Percentiles rank a stretch among this genome's conserved stretches.
Conservation (phyloP, 2,888 invertebrate genomes). For the Calliphora vomitoria region DNA sequence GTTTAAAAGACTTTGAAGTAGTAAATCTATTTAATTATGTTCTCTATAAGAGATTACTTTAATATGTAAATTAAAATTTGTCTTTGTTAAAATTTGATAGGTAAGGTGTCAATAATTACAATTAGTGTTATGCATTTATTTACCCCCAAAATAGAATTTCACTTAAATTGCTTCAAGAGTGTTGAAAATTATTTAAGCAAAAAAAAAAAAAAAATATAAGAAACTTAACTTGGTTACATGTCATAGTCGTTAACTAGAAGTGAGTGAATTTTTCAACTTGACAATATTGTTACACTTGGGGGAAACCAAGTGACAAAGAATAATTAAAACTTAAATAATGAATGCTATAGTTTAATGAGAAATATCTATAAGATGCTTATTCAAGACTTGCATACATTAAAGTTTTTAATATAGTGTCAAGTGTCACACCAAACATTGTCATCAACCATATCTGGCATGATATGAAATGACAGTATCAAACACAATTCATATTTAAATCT, state of each 20-base stretch:
- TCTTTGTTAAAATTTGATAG: background rate
- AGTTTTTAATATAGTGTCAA: no score
- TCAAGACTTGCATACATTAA: no score
- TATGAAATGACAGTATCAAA: no score
- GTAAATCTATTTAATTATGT: no score
- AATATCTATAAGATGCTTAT: no score
- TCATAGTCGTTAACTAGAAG: background rate
- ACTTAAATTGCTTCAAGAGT: background rate
- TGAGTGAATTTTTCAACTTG: background rate
- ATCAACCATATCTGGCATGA: no score
- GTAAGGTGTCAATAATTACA: slow-evolving; percentile 17
- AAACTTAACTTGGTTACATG: slow-evolving; percentile 2
- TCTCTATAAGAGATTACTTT: background rate
- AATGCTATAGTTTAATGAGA: no score
- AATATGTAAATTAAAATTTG: background rate
- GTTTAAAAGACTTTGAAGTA: no score
- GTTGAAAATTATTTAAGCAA: background rate
- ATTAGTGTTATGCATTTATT: background rate
- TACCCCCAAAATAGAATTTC: background rate
- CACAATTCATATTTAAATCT: no score
- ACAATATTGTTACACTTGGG: background rate
- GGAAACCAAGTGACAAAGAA: background rate
- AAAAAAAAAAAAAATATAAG: no score
- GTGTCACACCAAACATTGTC: no score
- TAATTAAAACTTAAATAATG: background rate